Conservation (phyloP, 2,797 vertebrate species). For the Pseudopleuronectes americanus region DNA sequence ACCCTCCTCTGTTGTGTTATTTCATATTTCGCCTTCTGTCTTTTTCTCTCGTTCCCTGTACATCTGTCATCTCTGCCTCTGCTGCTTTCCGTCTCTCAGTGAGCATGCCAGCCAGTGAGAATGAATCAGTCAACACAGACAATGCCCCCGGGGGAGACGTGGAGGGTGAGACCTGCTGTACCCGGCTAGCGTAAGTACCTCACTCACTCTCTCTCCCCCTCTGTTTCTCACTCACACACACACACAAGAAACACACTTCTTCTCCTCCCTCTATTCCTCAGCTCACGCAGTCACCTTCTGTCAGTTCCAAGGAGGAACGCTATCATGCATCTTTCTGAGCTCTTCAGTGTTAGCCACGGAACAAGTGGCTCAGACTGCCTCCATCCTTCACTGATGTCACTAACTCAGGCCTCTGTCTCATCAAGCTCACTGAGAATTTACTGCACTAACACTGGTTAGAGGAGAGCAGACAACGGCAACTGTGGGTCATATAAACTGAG, state of each 20-base stretch:
- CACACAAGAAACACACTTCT: not conserved
- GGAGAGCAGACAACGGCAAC: constrained; percentile 6
- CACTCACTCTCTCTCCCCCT: constrained; percentile 9
- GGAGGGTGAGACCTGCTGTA: constrained; percentile 96
- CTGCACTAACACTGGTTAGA: not conserved
- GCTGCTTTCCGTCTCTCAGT: constrained; percentile 80
- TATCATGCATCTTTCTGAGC: constrained; percentile 6
- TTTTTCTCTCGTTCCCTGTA: constrained; percentile 12
- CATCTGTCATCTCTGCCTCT: constrained; percentile 28
- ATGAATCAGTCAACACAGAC: constrained; percentile 98
- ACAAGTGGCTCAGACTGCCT: constrained; percentile 10
- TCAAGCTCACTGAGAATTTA: constrained; percentile 15
- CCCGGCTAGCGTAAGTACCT: constrained; percentile 94
- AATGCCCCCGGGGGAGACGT: constrained; percentile 93
- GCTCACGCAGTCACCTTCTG: constrained; percentile 34
- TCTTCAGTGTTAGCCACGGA: constrained; percentile 6
- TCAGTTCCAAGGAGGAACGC: constrained; percentile 28
- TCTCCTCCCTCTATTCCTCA: constrained; percentile 18
- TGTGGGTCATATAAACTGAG: constrained; percentile 11
- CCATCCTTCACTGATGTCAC: constrained; percentile 37
- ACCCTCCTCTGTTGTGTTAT: constrained; percentile 15
- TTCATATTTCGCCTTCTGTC: not conserved
- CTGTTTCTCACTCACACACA: not conserved
- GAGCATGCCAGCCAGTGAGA: constrained; percentile 99
- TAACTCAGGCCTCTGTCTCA: constrained; percentile 28